These are phyloP conservation scores for Tethea ocularis DNA, from an alignment of 2,888 invertebrate genomes.

Conservation along the genomic window DNA sequence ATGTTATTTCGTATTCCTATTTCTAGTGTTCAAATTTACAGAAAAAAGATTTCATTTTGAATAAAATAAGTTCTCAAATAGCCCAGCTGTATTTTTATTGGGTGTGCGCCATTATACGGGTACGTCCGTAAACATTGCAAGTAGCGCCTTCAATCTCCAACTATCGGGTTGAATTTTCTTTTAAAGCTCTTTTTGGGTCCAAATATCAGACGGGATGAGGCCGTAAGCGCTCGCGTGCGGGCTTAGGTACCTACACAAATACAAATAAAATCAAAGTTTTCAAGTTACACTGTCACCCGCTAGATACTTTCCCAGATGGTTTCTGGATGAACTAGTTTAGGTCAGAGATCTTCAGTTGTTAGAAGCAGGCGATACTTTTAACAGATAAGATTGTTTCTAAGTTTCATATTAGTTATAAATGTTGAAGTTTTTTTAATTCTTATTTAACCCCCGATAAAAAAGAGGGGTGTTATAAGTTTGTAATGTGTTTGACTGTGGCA, in stretches of 20 bases:
- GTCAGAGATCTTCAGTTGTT: background rate
- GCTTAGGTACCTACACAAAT: background rate
- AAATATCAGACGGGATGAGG: background rate
- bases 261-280: constrained; percentile 9
- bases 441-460: too few relatives aligned
- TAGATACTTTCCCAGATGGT: background rate
- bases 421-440: too few relatives aligned
- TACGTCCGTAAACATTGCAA: background rate
- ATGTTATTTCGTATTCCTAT: too few relatives aligned
- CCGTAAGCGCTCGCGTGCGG: background rate
- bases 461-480: too few relatives aligned
- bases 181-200: background rate
- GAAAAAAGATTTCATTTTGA: too few relatives aligned
- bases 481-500: too few relatives aligned
- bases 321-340: constrained; percentile 7
- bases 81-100: background rate
- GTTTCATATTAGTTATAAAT: too few relatives aligned
- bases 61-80: background rate
- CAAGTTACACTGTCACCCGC: background rate
- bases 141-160: background rate
- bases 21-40: too few relatives aligned
- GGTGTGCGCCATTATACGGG: background rate
- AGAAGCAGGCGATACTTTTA: background rate
- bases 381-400: background rate
- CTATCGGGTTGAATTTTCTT: background rate